A percentile compares a stretch with the other conserved stretches of the same genome.
Conservation (phyloP, 2,797 vertebrate genomes). For the Argyrosomus regius region DNA sequence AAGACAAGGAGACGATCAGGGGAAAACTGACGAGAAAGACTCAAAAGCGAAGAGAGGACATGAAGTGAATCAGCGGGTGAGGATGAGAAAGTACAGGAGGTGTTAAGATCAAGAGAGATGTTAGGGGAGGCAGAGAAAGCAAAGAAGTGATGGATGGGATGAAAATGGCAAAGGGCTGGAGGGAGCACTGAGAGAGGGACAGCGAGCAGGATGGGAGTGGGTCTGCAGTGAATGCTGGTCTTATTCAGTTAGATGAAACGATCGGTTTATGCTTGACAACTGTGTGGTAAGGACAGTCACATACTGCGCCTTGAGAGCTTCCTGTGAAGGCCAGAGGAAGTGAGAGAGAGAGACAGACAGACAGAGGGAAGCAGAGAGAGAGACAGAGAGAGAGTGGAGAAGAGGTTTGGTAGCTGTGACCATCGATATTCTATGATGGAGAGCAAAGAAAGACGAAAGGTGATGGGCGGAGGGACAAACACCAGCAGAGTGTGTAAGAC, state of each 20-base stretch:
- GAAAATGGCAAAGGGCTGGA: slow-evolving; percentile 38
- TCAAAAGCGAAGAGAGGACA: background rate
- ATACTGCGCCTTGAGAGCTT: slow-evolving; percentile 76
- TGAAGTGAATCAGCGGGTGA: background rate
- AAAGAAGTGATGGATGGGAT: slow-evolving; percentile 12
- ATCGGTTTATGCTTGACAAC: slow-evolving; percentile 67
- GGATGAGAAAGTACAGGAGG: slow-evolving; percentile 4
- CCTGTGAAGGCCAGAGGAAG: slow-evolving; percentile 65
- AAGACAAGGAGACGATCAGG: background rate
- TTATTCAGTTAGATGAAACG: slow-evolving; percentile 75
- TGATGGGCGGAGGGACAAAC: slow-evolving; percentile 40
- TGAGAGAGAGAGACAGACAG: background rate
- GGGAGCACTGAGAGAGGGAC: slow-evolving; percentile 30
- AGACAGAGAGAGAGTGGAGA: slow-evolving; percentile 12
- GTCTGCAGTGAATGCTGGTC: slow-evolving; percentile 54
- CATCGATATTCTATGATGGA: slow-evolving; percentile 68
- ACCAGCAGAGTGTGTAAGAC: slow-evolving; percentile 29
- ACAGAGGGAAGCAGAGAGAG: background rate
- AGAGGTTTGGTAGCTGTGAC: slow-evolving; percentile 47
- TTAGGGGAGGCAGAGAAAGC: slow-evolving; percentile 5
- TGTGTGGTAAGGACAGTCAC: slow-evolving; percentile 67
- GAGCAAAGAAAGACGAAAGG: slow-evolving; percentile 61
- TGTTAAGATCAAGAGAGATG: slow-evolving; percentile 20
- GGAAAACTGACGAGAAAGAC: background rate
- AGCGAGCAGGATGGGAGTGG: slow-evolving; percentile 28